Evolutionary conservation across 2,113 vertebrate genomes (phyloP).

Genomic region (Lophius piscatorius): DNA sequence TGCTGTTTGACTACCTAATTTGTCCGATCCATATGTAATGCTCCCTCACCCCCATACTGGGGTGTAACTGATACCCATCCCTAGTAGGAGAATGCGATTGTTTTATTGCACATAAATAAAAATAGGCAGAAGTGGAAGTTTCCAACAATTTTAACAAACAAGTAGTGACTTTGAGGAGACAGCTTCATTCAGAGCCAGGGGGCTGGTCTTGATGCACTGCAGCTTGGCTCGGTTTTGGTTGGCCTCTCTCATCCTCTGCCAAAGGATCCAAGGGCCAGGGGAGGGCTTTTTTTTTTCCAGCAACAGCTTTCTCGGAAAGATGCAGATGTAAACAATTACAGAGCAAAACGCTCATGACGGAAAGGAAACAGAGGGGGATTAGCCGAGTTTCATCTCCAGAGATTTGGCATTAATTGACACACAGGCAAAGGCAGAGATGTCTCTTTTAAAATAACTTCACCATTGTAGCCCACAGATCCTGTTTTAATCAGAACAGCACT

Average conservation of each 20-base stretch:
- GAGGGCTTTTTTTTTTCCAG: slow-evolving; percentile 25
- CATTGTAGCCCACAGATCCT: not conserved
- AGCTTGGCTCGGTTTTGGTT: slow-evolving; percentile 54
- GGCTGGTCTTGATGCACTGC: slow-evolving; percentile 33
- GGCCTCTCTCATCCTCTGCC: slow-evolving; percentile 72
- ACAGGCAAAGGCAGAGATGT: slow-evolving; percentile 2
- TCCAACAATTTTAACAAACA: slow-evolving; percentile 9
- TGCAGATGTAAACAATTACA: slow-evolving; percentile 79
- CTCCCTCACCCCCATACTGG: no score
- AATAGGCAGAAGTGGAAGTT: not conserved
- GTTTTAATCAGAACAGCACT: not conserved
- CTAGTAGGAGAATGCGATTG: slow-evolving; percentile 15
- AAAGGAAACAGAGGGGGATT: slow-evolving; percentile 56
- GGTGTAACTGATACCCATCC: no score
- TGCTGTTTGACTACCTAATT: no score
- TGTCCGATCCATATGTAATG: no score
- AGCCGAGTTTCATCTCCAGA: slow-evolving; percentile 50
- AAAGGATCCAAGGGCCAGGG: slow-evolving; percentile 63
- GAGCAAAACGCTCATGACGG: slow-evolving; percentile 65
- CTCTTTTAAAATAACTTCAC: not conserved
- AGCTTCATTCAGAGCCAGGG: slow-evolving; percentile 35
- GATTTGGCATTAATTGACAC: slow-evolving; percentile 51
- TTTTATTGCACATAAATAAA: slow-evolving; percentile 14
- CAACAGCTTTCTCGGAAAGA: slow-evolving; percentile 64
- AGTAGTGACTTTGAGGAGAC: slow-evolving; percentile 53